Percentiles rank a stretch among this genome's conserved stretches.
Evolutionary conservation across 2,888 invertebrate genomes (phyloP).

Genomic region (Macropis europaea): DNA sequence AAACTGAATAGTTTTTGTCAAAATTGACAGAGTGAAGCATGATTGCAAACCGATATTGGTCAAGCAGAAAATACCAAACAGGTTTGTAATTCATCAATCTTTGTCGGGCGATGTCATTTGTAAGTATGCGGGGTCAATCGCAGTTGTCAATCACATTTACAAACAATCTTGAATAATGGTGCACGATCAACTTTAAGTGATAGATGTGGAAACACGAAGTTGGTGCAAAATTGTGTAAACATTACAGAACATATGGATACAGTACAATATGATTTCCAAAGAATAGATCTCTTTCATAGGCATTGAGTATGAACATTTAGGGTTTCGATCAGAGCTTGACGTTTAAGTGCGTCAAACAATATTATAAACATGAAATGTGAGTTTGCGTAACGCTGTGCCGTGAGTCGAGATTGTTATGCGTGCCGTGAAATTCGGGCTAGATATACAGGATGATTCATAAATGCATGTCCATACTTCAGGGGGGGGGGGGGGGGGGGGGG

Average conservation of each 20-base stretch:
- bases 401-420: background rate
- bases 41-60: background rate
- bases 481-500: no score
- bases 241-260: background rate
- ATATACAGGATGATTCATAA: no score
- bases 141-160: slow-evolving; percentile 17
- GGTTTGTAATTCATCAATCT: slow-evolving; percentile 30
- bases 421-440: background rate
- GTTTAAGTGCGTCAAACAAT: background rate
- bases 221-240: background rate
- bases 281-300: background rate
- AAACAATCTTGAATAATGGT: slow-evolving; percentile 22
- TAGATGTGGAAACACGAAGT: background rate
- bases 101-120: slow-evolving; percentile 12
- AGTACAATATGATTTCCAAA: background rate
- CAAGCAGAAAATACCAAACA: slow-evolving; percentile 7
- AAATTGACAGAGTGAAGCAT: background rate
- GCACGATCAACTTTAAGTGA: background rate
- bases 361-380: background rate
- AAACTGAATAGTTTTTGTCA: background rate
- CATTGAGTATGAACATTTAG: background rate
- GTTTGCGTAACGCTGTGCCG: slow-evolving; percentile 2
- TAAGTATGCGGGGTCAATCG: slow-evolving; percentile 5
- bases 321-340: background rate
- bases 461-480: no score